Conservation (phyloP, 2,888 invertebrate genomes). For the Andrena bucephala region DNA sequence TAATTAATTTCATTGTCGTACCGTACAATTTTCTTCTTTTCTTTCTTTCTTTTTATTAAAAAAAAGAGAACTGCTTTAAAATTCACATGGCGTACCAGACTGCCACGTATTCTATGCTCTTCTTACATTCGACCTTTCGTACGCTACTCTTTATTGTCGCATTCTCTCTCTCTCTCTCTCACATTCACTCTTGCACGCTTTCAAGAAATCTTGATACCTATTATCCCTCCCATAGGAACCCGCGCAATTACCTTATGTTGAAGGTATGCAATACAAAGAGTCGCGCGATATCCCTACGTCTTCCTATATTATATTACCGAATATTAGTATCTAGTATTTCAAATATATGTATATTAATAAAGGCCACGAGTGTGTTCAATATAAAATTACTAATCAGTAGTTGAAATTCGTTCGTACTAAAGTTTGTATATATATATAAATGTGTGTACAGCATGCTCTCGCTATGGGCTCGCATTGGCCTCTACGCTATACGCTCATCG, state of each 20-base stretch:
- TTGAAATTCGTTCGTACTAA: conserved; percentile 72
- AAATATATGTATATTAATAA: conserved; percentile 77
- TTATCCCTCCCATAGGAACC: conserved; percentile 49
- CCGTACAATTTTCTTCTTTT: conserved; percentile 45
- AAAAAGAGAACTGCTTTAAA: conserved; percentile 66
- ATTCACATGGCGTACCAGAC: conserved; percentile 74
- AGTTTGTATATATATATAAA: conserved; percentile 57
- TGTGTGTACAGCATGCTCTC: not conserved
- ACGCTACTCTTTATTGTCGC: conserved; percentile 43
- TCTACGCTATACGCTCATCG: not conserved
- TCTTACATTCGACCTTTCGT: conserved; percentile 46
- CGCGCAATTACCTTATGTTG: conserved; percentile 62
- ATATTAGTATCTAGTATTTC: conserved; percentile 64
- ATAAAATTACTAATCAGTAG: conserved; percentile 81
- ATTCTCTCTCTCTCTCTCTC: conserved; percentile 62
- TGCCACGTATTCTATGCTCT: conserved; percentile 61
- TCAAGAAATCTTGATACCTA: conserved; percentile 63
- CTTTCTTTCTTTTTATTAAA: conserved; percentile 30
- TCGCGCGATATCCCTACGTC: conserved; percentile 60
- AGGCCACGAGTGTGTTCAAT: conserved; percentile 83
- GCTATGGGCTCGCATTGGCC: too few relatives aligned
- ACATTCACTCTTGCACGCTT: conserved; percentile 65
- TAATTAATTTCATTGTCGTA: conserved; percentile 47
- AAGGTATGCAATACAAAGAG: conserved; percentile 68
- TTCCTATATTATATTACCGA: conserved; percentile 56